phyloP scores from a whole-genome alignment of 2,797 vertebrate species.

The Poeciliopsis gracilis region DNA sequence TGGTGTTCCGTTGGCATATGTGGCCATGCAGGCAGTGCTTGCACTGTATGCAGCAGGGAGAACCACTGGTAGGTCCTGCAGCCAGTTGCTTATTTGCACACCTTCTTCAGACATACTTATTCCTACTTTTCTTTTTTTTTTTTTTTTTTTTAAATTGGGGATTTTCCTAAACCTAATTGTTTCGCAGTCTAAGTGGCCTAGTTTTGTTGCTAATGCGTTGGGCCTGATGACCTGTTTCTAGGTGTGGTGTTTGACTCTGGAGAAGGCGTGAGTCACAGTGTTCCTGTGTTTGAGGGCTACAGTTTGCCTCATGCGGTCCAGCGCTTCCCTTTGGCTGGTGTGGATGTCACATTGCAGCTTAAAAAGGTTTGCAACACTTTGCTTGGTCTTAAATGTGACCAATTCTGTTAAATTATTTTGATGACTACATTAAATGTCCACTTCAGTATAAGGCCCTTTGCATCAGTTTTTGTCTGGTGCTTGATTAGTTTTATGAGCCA shows the following conservation, averaged over 20 bases:
- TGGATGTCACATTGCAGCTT: constrained; percentile 79
- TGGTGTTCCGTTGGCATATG: constrained; percentile 73
- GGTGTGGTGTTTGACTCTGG: constrained; percentile 85
- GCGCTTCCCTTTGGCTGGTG: constrained; percentile 78
- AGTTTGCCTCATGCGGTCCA: constrained; percentile 80
- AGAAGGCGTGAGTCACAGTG: constrained; percentile 81
- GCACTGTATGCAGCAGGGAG: constrained; percentile 78
- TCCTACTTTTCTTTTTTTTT: not conserved
- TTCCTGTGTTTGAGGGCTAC: constrained; percentile 83
- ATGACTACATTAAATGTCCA: not conserved
- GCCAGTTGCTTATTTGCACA: not conserved
- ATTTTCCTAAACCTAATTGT: not conserved
- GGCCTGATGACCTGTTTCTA: constrained; percentile 21
- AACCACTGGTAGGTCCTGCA: constrained; percentile 69
- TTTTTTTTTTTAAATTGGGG: not conserved
- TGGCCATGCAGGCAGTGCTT: constrained; percentile 82
- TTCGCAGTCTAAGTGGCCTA: not conserved
- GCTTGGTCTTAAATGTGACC: not conserved
- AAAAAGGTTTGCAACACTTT: constrained; percentile 65
- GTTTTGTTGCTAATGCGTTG: not conserved
- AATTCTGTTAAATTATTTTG: not conserved
- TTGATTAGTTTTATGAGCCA: not conserved
- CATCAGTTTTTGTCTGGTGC: not conserved
- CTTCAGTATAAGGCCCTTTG: not conserved
- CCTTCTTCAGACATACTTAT: not conserved